phyloP scores from a whole-genome alignment of 2,888 invertebrate genomes.

The Eupithecia centaureata region DNA sequence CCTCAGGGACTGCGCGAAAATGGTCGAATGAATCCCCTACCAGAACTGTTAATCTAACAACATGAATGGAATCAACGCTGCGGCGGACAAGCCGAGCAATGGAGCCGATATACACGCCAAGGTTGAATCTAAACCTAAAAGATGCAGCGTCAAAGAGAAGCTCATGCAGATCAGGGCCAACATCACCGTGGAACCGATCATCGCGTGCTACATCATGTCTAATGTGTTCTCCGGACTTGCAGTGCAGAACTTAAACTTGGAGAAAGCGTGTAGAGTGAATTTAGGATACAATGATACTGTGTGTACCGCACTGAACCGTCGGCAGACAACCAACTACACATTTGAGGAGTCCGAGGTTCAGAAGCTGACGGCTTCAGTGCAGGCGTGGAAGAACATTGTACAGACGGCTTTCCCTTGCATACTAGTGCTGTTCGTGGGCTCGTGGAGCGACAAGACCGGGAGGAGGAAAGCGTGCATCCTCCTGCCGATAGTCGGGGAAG shows the following conservation, averaged over 20 bases:
- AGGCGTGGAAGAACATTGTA: slow-evolving; percentile 83
- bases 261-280: slow-evolving; percentile 94
- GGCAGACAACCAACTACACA: slow-evolving; percentile 89
- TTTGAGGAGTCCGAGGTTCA: slow-evolving; percentile 86
- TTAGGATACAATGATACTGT: slow-evolving; percentile 88
- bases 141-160: slow-evolving; percentile 69
- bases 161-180: slow-evolving; percentile 81
- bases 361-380: slow-evolving; percentile 83
- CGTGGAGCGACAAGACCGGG: slow-evolving; percentile 85
- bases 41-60: slow-evolving; percentile 37
- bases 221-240: slow-evolving; percentile 89
- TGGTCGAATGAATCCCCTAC: slow-evolving; percentile 56
- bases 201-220: slow-evolving; percentile 88
- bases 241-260: slow-evolving; percentile 92
- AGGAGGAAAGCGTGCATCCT: slow-evolving; percentile 84
- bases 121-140: slow-evolving; percentile 62
- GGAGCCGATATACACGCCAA: slow-evolving; percentile 60
- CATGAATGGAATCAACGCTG: slow-evolving; percentile 75
- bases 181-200: slow-evolving; percentile 88
- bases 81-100: slow-evolving; percentile 64
- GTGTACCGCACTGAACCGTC: slow-evolving; percentile 88
- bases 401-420: slow-evolving; percentile 84
- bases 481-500: slow-evolving; percentile 82
- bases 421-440: slow-evolving; percentile 84
- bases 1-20: slow-evolving; percentile 48